These are phyloP conservation scores for Mystacornis crossleyi DNA, from an alignment of 2,113 vertebrate species.

Conservation along the genomic window DNA sequence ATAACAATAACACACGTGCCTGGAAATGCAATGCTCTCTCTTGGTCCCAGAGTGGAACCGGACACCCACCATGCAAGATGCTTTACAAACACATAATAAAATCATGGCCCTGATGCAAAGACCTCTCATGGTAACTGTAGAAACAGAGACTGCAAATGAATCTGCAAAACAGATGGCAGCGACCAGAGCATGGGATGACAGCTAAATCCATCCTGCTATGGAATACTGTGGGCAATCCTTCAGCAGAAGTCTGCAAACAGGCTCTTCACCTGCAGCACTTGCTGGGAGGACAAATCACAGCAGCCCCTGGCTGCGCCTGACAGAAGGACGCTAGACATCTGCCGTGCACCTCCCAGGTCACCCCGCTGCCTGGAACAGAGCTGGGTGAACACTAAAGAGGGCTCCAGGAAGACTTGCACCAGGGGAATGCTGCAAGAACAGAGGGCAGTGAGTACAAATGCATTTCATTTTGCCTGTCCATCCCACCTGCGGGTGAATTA, in stretches of 20 bases:
- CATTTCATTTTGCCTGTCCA: neutral
- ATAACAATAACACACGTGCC: neutral
- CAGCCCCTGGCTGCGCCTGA: neutral
- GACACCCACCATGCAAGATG: neutral
- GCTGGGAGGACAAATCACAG: neutral
- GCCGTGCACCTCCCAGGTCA: neutral
- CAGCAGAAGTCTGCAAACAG: neutral
- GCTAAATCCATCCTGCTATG: neutral
- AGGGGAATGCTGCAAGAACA: neutral
- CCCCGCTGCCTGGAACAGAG: neutral
- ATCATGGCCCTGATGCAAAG: neutral
- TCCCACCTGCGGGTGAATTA: neutral
- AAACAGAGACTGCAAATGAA: neutral
- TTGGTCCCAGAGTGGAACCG: neutral
- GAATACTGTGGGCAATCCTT: neutral
- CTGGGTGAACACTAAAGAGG: fast-evolving
- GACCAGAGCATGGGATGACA: neutral
- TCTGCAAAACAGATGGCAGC: neutral
- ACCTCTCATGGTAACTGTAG: neutral
- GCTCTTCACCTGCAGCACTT: neutral
- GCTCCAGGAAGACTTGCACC: neutral
- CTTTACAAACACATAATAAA: neutral
- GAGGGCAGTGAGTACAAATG: neutral
- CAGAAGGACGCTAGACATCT: neutral
- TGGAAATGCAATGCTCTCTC: neutral